Evolutionary conservation across 1,140 invertebrate genomes (phyloP), one percentile per base, ranked within the genome.

Genomic region (Drosophila ogumai): DNA sequence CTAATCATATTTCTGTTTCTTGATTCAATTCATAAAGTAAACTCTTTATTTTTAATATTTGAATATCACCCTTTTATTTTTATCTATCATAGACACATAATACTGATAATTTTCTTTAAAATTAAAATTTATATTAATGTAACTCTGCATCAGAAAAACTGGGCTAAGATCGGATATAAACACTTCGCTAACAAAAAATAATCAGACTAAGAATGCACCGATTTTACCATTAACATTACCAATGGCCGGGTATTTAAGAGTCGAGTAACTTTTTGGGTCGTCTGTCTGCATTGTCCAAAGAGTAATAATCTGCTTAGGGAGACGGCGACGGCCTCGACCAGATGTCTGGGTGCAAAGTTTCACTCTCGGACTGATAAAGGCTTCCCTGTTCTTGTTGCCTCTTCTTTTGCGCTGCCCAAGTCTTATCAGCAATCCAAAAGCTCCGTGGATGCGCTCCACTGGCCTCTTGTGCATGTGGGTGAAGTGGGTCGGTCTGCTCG

Each of bases 261-360:
- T 57, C 22, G 6, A 8, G 12, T 12, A 25, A n/a, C 25, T 52
- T 40, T 74, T 49, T 32, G 40, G 40, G n/a, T 74, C 49, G 55
- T 17, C 38, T 15, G 63, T 55, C 41, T 55, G 63, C 63, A 77
- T 56, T 58, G 41, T 49, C 31, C 36, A 54, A 38, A 43, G 74
- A 47, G 22, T 43, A 41, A 19, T 76, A 77, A 77, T 77, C 74
- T 67, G 36, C 74, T 77, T 77, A 77, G 56, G 22, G 28, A 54
- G 43, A 54, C 54, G 72, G 17, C 71, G 36, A 54, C 46, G 69
- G 50, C 71, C 41, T 41, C 50, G 58, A 47, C 40, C 72, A 50
- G 60, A 49, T 65, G 72, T 66, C 60, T 75, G 74, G 74, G 74
- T 77, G 55, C 74, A 77, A 77, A 77, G 74, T 77, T 67, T 47